A percentile compares a stretch with the other conserved stretches of the same genome.
Evolutionary conservation across 1,140 invertebrate species (phyloP).

Genomic region (Onthophagus taurus): DNA sequence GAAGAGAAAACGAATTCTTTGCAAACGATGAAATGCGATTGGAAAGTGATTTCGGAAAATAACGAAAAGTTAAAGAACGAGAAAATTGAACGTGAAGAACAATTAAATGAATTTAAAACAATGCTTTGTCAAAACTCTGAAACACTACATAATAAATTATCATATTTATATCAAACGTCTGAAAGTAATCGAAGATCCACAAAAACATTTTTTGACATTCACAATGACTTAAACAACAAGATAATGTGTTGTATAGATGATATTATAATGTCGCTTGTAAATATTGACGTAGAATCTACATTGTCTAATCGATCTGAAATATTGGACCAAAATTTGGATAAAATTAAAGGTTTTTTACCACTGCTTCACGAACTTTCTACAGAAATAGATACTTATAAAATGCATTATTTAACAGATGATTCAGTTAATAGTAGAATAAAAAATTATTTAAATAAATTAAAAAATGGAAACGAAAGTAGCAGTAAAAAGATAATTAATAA

Average conservation of each 20-base stretch:
- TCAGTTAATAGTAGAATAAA: no score
- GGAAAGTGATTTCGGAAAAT: conserved; percentile 3
- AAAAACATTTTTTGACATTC: neutral
- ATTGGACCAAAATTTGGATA: no score
- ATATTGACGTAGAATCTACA: no score
- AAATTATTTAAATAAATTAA: no score
- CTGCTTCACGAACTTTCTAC: no score
- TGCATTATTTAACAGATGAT: no score
- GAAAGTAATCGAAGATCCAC: neutral
- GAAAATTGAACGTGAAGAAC: conserved; percentile 1
- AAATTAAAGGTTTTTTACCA: no score
- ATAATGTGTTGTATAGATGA: conserved; percentile 4
- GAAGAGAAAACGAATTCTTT: conserved; percentile 3
- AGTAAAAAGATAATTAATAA: no score
- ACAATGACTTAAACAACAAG: neutral
- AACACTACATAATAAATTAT: conserved; percentile 5
- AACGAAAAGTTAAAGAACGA: conserved; percentile 1
- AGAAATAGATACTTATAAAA: no score
- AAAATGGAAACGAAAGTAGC: no score
- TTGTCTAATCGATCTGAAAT: no score
- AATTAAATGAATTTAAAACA: neutral
- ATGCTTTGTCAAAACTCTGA: conserved; percentile 1
- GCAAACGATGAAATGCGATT: conserved; percentile 3
- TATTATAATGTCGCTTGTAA: no score
- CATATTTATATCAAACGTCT: conserved; percentile 8